These are phyloP conservation scores for Leucosticte australis DNA, from an alignment of 2,113 vertebrate genomes.

Conservation along the genomic window DNA sequence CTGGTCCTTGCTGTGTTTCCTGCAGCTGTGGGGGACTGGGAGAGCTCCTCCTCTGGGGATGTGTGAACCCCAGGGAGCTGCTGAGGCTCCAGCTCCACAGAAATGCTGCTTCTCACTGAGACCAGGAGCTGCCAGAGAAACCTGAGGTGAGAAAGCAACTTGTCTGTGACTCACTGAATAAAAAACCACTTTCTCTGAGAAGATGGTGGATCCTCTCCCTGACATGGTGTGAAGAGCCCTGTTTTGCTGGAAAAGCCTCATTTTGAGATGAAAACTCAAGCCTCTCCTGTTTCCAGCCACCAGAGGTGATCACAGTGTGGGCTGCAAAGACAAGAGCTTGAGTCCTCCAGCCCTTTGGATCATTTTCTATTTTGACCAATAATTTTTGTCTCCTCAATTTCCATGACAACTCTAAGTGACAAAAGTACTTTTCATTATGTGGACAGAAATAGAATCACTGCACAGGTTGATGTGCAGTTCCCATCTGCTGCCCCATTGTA, in stretches of 20 bases:
- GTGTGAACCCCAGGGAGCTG: background rate
- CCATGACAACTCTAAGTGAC: constrained; percentile 34
- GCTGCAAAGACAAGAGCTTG: background rate
- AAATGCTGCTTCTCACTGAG: background rate
- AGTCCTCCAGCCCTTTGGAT: background rate
- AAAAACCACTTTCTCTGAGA: background rate
- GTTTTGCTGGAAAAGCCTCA: background rate
- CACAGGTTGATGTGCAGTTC: background rate
- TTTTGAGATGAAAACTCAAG: background rate
- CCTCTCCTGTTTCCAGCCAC: background rate
- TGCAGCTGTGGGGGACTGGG: background rate
- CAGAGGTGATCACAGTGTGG: background rate
- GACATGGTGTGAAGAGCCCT: background rate
- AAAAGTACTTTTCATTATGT: background rate
- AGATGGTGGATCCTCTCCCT: background rate
- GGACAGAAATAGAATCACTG: background rate
- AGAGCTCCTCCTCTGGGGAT: background rate
- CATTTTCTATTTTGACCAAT: background rate
- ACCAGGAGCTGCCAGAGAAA: background rate
- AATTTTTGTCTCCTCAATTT: background rate
- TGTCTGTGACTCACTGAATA: background rate
- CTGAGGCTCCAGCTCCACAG: background rate
- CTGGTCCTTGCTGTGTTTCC: background rate
- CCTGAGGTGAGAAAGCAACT: background rate
- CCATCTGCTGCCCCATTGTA: background rate